Percentiles rank a stretch among this genome's conserved stretches.
Evolutionary conservation across 2,797 vertebrate genomes (phyloP).

Genomic region (Anguilla marmorata): DNA sequence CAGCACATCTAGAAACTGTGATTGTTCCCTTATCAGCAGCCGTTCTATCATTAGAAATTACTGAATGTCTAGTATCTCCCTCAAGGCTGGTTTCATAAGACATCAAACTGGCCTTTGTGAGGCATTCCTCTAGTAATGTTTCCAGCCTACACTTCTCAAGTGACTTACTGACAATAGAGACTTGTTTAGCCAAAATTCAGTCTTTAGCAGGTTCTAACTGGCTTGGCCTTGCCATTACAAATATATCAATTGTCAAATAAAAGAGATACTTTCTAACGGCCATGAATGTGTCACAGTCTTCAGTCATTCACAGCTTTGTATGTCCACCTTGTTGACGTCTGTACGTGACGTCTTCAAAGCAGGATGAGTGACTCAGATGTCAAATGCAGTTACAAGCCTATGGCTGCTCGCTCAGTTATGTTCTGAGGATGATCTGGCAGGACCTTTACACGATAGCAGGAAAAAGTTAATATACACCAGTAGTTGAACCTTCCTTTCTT

Average conservation of each 20-base stretch:
- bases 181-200: background rate
- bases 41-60: background rate
- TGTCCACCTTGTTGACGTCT: background rate
- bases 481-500: background rate
- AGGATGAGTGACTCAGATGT: background rate
- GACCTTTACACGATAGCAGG: background rate
- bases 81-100: background rate
- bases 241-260: background rate
- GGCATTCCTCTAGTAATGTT: background rate
- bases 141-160: background rate
- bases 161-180: background rate
- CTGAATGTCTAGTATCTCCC: background rate
- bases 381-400: background rate
- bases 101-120: background rate
- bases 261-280: background rate
- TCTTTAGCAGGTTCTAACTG: background rate
- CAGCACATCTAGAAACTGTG: background rate
- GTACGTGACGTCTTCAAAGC: background rate
- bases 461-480: background rate
- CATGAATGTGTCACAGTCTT: background rate
- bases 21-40: background rate
- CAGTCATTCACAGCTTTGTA: background rate
- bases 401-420: background rate
- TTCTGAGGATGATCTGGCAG: background rate
- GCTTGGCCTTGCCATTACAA: background rate